These are phyloP conservation scores for Irena cyanogastra DNA, from an alignment of 2,113 vertebrate species.

Conservation along the genomic window DNA sequence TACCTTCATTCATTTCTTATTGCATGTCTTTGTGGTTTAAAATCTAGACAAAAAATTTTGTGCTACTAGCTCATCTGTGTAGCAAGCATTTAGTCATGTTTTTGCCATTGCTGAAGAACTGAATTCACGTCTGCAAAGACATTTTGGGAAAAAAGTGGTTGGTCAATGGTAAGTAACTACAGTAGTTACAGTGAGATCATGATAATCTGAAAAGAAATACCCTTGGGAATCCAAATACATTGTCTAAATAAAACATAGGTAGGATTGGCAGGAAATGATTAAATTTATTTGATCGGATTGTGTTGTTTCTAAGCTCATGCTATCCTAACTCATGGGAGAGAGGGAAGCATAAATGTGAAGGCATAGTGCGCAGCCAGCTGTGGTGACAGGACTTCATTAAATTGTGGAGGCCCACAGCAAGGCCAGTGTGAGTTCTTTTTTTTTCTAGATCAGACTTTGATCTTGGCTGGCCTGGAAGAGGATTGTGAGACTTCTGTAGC, in stretches of 20 bases:
- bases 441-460: neutral
- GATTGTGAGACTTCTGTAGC: neutral
- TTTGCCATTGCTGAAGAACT: neutral
- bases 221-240: neutral
- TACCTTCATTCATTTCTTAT: neutral
- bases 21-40: neutral
- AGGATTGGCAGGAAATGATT: neutral
- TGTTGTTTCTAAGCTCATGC: neutral
- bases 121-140: neutral
- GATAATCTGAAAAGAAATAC: neutral
- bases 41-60: neutral
- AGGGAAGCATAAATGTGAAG: neutral
- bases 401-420: neutral
- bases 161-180: neutral
- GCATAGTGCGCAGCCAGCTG: rapidly evolving
- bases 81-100: neutral
- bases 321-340: neutral
- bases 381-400: neutral
- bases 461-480: neutral
- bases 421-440: neutral
- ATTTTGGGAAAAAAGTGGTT: neutral
- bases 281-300: neutral
- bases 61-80: neutral
- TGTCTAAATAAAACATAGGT: neutral
- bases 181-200: neutral